Base-by-base conservation (phyloP, 2,113 vertebrate genomes). In the Amphilophus citrinellus region DNA sequence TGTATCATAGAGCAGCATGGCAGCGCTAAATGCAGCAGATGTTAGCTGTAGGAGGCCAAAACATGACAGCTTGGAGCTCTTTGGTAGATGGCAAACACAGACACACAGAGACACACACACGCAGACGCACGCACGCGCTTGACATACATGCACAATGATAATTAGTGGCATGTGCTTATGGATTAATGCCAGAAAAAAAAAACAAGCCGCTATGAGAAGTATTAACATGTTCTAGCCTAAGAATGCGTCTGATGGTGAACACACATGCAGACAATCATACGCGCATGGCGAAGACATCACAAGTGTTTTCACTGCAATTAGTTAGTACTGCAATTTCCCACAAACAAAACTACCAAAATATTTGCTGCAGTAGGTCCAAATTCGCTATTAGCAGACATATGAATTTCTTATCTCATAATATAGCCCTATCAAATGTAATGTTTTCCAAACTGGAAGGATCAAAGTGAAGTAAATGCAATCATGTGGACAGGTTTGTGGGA, bases 11-110 rank as follows among this genome's bases (percentile, higher is more conserved):
- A 86, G 89, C 71, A 37, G 88, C 91, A 87, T 87, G 88, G 89
- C 84, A 84, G 76, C 44, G 37, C 90, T 94, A 93, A 93, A 89
- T 80, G 77, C 76, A 91, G 97, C 97, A 98, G 97, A 98, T 98
- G 97, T 97, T 97, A 96, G 96, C 96, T 96, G 94, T 96, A 90
- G 96, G 96, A 97, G 96, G 94, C 95, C 95, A 96, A 96, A 96
- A 96, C 96, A 95, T 96, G 97, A 96, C 97, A 98, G 97, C 97
- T 97, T 96, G 96, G 95, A 95, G 93, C 95, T 95, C 94, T 96
- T 94, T 93, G 96, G 94, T 96, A 95, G 94, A 88, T 94, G 91
- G 92, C 58, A 84, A 61, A 77, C 80, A 87, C 58, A 35, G 56
- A 79, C 78, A 71, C 79, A 65, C 76, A 77, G 32, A 3, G 32